Evolutionary conservation across 64 coral and sea anemone species (phyloP).

Genomic region (Montipora efflorescens): DNA sequence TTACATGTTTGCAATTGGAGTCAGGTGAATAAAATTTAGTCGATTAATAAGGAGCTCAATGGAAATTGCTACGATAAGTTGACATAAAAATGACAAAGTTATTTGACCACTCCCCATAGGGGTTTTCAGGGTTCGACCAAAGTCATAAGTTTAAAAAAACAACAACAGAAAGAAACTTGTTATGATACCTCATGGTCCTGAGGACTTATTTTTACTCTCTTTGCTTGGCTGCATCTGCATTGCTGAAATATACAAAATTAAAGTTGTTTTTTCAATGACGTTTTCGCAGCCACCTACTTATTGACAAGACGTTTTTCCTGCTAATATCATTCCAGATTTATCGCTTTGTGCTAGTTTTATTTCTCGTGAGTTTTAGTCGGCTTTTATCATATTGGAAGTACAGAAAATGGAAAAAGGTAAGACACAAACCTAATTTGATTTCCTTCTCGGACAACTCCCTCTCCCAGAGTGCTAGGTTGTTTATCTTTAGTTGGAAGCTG

Average conservation of each 20-base stretch:
- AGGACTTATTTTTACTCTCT: not conserved
- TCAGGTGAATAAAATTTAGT: too few relatives aligned
- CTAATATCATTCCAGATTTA: not conserved
- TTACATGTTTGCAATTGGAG: too few relatives aligned
- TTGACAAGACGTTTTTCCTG: not conserved
- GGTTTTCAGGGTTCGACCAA: too few relatives aligned
- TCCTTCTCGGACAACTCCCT: slow-evolving; percentile 61
- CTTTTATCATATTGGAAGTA: not conserved
- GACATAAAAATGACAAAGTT: too few relatives aligned
- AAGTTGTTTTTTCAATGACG: not conserved
- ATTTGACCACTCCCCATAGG: too few relatives aligned
- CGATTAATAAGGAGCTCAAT: too few relatives aligned
- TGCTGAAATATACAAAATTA: not conserved
- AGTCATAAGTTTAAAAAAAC: not conserved
- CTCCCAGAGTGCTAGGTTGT: slow-evolving; percentile 72
- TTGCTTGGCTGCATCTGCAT: not conserved
- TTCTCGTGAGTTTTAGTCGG: not conserved
- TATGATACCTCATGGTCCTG: not conserved
- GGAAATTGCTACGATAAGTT: too few relatives aligned
- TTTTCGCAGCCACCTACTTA: not conserved
- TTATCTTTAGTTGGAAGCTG: slow-evolving; percentile 47
- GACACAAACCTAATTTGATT: slow-evolving; percentile 23
- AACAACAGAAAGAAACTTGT: not conserved
- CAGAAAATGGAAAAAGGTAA: not conserved
- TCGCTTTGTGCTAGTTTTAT: too few relatives aligned